Evolutionary conservation across 92 coral and sea anemone species (phyloP).

Genomic region (Isaurus tuberculatus): DNA sequence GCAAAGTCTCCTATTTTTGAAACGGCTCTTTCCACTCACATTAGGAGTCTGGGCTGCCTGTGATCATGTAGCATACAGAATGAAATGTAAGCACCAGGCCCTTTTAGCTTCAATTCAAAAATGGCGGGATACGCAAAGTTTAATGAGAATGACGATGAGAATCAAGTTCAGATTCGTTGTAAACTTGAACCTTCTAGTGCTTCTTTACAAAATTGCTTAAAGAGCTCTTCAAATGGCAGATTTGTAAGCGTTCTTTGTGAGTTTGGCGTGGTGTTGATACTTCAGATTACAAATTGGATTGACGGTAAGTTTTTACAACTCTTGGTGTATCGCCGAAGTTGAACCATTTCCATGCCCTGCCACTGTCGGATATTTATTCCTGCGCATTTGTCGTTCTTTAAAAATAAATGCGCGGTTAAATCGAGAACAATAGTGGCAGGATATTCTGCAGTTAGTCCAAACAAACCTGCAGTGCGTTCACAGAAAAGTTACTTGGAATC

Average conservation of each 20-base stretch:
- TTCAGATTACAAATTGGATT: conserved; percentile 21
- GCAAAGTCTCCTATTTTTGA: no score
- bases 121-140: conserved; percentile 49
- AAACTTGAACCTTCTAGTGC: conserved; percentile 35
- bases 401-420: no score
- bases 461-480: no score
- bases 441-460: no score
- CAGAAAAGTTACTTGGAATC: no score
- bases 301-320: background rate
- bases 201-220: conserved; percentile 37
- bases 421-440: no score
- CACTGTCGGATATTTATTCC: no score
- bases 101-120: background rate
- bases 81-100: background rate
- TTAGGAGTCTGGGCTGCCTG: background rate
- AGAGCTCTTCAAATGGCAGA: conserved; percentile 28
- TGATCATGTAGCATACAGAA: background rate
- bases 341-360: no score
- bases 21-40: no score
- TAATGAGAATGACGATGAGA: background rate
- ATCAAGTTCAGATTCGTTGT: background rate
- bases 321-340: background rate
- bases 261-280: conserved; percentile 35
- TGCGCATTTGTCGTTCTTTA: no score
- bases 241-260: conserved; percentile 38